Conservation (phyloP, 2,797 vertebrate species). For the Graptemys geographica region DNA sequence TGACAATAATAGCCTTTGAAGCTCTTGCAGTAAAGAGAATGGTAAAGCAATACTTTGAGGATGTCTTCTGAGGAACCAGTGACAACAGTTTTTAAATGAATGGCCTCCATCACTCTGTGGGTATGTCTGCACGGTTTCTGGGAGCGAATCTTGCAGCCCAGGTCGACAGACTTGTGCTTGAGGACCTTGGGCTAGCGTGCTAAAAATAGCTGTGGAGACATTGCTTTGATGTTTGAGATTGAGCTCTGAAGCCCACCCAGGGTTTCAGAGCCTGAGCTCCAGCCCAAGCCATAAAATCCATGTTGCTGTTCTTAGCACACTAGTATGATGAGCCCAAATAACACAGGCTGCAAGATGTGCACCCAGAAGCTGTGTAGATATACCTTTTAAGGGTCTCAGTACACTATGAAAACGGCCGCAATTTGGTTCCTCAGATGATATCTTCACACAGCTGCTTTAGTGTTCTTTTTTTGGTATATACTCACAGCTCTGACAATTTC, state of each 20-base stretch:
- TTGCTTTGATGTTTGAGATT: too few relatives aligned
- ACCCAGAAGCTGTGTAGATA: background rate
- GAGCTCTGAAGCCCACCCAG: too few relatives aligned
- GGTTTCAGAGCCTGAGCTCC: too few relatives aligned
- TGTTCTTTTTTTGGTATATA: background rate
- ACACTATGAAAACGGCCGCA: background rate
- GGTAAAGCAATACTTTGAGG: background rate
- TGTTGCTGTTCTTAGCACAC: too few relatives aligned
- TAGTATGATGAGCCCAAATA: too few relatives aligned
- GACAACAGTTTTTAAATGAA: background rate
- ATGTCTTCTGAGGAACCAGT: background rate
- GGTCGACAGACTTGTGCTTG: too few relatives aligned
- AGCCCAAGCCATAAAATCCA: too few relatives aligned
- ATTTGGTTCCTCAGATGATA: background rate
- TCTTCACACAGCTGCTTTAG: background rate
- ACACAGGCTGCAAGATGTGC: background rate
- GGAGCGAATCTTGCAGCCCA: too few relatives aligned
- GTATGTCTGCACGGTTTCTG: too few relatives aligned
- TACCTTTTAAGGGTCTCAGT: background rate
- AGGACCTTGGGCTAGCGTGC: too few relatives aligned
- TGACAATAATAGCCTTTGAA: background rate
- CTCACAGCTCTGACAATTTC: too few relatives aligned
- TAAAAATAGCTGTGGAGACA: too few relatives aligned
- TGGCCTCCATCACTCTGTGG: background rate
- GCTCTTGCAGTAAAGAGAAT: slow-evolving; percentile 20